Percentiles rank a stretch among this genome's conserved stretches.
These are phyloP conservation scores for Muricea muricata DNA, from an alignment of 92 coral and sea anemone genomes.

Conservation along the genomic window DNA sequence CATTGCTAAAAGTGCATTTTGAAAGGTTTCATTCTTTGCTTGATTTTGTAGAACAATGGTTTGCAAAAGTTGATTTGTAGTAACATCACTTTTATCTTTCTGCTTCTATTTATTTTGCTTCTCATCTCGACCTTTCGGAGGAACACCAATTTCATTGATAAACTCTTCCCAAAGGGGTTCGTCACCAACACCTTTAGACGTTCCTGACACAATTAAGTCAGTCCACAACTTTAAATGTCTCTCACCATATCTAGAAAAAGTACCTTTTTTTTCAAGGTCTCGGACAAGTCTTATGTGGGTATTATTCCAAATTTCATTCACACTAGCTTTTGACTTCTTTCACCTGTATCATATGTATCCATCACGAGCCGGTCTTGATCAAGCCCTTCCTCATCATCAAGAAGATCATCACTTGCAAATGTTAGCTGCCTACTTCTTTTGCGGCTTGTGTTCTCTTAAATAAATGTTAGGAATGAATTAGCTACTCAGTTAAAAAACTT, in stretches of 20 bases:
- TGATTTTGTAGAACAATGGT: background rate
- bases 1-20: background rate
- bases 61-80: background rate
- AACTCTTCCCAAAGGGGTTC: constrained; percentile 68
- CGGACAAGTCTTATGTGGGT: constrained; percentile 53
- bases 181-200: constrained; percentile 49
- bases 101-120: too few relatives aligned
- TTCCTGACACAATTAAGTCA: constrained; percentile 61
- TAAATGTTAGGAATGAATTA: too few relatives aligned
- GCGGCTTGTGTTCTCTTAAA: background rate
- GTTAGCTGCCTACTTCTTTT: background rate
- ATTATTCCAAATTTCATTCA: constrained; percentile 61
- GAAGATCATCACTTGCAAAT: background rate
- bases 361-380: background rate
- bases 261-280: constrained; percentile 65
- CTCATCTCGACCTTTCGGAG: background rate
- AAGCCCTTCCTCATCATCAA: background rate
- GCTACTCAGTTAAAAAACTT: background rate
- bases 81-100: background rate
- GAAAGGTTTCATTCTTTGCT: background rate
- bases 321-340: background rate
- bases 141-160: constrained; percentile 12
- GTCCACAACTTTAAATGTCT: constrained; percentile 71
- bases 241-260: constrained; percentile 49
- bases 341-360: background rate